Evolutionary conservation across 2,888 invertebrate genomes (phyloP), one percentile per base, ranked within the genome.

Genomic region (Kuschelorhynchus macadamiae): DNA sequence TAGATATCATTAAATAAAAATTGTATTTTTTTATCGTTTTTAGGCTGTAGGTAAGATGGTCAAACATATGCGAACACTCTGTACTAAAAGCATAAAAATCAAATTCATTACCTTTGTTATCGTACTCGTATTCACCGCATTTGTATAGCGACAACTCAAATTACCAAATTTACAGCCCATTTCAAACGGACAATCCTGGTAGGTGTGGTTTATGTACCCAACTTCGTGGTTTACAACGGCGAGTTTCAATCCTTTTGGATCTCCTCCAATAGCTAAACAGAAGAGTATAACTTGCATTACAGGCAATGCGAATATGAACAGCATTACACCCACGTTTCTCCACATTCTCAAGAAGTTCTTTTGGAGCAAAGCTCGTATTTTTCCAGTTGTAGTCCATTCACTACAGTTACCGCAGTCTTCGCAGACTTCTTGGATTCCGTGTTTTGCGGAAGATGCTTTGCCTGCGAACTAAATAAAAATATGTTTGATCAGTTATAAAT

Each of bases 301-400:
- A n/a, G 96, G 96, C 77, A 96, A 85, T 32, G 95, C 93, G 83
- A 96, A 96, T 79, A 96, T 95, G 85, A 97, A 97, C 79, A 96
- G 86, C 92, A 97, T 94, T 70, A 96, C 94, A 42, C 95, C 95
- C 69, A 95, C 93, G 84, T 95, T 95, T 50, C 95, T 87, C 94
- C 95, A 95, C 94, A 95, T 95, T 30, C 94, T 87, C 52, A 95
- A 85, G 86, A 95, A 94, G 84, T 95, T 95, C 87, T 96, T 95
- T 80, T 92, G 91, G 72, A 95, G 87, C 49, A 96, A 83, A 0
- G 95, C 95, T 78, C 90, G 90, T 77, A 94, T 92, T 85, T 95
- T 95, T 41, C 94, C 94, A 56, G 87, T 87, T n/a, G 92, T 90
- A n/a, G 94, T 94, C 52, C 91, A 83, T 85, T 92, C 82, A 44